Evolutionary conservation across 2,113 vertebrate genomes (phyloP), one percentile per base, ranked within the genome.

Genomic region (Istiophorus platypterus): DNA sequence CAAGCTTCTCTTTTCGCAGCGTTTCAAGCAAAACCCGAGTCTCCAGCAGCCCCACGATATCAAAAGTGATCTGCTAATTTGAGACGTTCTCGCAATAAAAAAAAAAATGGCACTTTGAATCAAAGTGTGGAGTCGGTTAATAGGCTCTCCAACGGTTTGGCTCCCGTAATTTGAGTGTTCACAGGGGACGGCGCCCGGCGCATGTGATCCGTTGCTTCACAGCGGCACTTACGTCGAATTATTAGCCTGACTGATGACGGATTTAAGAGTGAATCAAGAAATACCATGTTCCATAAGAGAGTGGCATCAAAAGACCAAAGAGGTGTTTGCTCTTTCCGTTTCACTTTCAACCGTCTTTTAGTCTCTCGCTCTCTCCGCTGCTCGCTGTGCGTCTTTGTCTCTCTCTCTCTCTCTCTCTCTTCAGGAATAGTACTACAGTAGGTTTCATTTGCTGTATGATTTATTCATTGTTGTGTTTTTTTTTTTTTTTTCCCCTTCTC

Each of bases 381-480:
- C 49, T 22, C 66, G 39, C 70, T 78, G 41, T 61, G 4, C 7
- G 6, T 74, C 64, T 70, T 10, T 85, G 4, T 79, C 61, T 76
- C 72, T 63, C 49, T 66, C 68, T 39, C 52, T 20, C 27, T 62
- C 65, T 66, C 52, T 77, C 7, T 71, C 87, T 80, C 79, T 82
- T 85, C 88, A 89, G 93, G 88, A 91, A 74, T 54, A 65, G 71
- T 27, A 49, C 76, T 78, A 79, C 88, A 85, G 82, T 86, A 66
- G 80, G 77, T 87, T 86, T 88, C 85, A 76, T 81, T 89, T 74
- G 82, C 88, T 81, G 75, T 80, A 93, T 95, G 93, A 95, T 93
- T 94, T 94, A 94, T 94, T 95, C 93, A 94, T 93, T 91, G 89
- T 93, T 92, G 91, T 93, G 82, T 92, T 91, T 88, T 84, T 90